Conservation (phyloP, 2,888 invertebrate genomes). For the Aplocera efformata region DNA sequence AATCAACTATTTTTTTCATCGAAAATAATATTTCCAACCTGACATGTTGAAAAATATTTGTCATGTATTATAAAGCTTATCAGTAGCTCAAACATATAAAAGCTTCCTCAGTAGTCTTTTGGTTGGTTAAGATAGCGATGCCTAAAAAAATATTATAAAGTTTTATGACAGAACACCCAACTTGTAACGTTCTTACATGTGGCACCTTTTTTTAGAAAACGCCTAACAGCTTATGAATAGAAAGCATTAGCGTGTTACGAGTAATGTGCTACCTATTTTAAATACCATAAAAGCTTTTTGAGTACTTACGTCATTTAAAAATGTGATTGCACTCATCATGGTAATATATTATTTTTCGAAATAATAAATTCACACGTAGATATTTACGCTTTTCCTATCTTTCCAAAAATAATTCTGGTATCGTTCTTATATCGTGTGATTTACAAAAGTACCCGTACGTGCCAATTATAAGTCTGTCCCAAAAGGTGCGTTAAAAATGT, state of each 20-base stretch:
- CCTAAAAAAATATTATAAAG: constrained; percentile 52
- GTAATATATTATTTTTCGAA: no score
- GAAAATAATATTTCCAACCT: constrained; percentile 4
- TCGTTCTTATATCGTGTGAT: no score
- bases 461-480: no score
- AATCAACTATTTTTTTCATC: neutral
- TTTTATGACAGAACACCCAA: constrained; percentile 53
- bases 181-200: constrained; percentile 26
- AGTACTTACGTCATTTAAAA: constrained; percentile 4
- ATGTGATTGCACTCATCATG: constrained; percentile 3
- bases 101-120: constrained; percentile 66
- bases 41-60: constrained; percentile 17
- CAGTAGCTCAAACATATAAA: constrained; percentile 54
- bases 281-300: constrained; percentile 14
- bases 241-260: constrained; percentile 19
- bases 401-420: no score
- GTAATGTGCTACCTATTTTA: constrained; percentile 17
- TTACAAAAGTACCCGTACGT: no score
- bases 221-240: constrained; percentile 23
- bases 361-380: no score
- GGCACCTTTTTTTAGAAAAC: constrained; percentile 20
- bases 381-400: no score
- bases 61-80: constrained; percentile 43
- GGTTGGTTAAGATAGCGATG: constrained; percentile 53
- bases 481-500: no score